These are phyloP conservation scores for Bilobella aurantiaca DNA, from an alignment of 1,140 invertebrate species.

Conservation along the genomic window DNA sequence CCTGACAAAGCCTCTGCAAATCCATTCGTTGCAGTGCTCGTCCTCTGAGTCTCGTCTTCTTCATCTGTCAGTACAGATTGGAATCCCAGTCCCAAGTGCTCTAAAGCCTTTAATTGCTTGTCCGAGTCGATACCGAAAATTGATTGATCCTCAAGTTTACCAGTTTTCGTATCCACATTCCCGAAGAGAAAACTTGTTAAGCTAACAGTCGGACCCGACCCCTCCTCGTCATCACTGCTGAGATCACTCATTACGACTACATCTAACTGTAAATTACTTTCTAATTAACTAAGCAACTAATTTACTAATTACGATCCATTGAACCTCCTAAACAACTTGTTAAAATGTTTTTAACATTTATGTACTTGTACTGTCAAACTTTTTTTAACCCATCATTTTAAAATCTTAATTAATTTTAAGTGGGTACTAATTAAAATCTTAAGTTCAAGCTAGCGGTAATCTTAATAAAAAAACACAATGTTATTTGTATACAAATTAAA, in stretches of 20 bases:
- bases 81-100: slow-evolving; percentile 54
- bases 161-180: slow-evolving; percentile 77
- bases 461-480: too few relatives aligned
- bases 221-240: slow-evolving; percentile 51
- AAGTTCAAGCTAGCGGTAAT: too few relatives aligned
- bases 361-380: not conserved
- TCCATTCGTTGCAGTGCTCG: too few relatives aligned
- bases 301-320: too few relatives aligned
- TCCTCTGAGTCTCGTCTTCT: not conserved
- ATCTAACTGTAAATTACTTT: not conserved
- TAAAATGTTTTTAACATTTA: not conserved
- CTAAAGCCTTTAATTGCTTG: slow-evolving; percentile 61
- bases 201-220: slow-evolving; percentile 47
- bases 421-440: too few relatives aligned
- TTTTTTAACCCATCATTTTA: not conserved
- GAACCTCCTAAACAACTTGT: too few relatives aligned
- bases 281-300: too few relatives aligned
- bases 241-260: slow-evolving; percentile 43
- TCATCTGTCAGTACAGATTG: slow-evolving; percentile 58
- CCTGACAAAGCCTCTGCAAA: too few relatives aligned
- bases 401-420: not conserved
- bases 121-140: slow-evolving; percentile 54
- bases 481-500: too few relatives aligned
- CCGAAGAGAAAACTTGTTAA: slow-evolving; percentile 89
- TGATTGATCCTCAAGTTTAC: slow-evolving; percentile 62